Percentiles rank a stretch among this genome's conserved stretches.
phyloP scores from a whole-genome alignment of 2,797 vertebrate genomes.

The Falco peregrinus region DNA sequence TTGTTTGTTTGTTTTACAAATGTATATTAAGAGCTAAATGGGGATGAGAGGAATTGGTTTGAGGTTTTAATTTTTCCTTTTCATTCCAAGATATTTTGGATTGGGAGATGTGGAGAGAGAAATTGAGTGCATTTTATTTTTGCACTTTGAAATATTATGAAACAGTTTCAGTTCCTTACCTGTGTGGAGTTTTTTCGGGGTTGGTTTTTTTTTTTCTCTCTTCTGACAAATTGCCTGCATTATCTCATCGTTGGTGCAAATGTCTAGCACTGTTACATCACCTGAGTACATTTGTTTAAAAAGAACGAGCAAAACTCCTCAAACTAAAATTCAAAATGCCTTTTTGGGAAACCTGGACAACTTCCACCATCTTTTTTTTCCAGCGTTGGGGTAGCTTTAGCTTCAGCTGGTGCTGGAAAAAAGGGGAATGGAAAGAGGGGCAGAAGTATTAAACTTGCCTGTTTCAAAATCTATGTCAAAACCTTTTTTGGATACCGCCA shows the following conservation, averaged over 20 bases:
- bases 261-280: slow-evolving; percentile 22
- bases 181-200: neutral
- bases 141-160: slow-evolving; percentile 51
- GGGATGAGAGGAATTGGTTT: slow-evolving; percentile 11
- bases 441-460: neutral
- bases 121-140: slow-evolving; percentile 33
- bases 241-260: neutral
- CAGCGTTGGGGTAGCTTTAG: neutral
- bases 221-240: slow-evolving; percentile 41
- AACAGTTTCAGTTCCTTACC: slow-evolving; percentile 47
- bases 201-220: neutral
- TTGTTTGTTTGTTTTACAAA: neutral
- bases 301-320: neutral
- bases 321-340: neutral
- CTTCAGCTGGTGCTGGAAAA: neutral
- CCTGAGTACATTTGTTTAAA: neutral
- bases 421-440: neutral
- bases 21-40: slow-evolving; percentile 4
- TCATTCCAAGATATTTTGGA: slow-evolving; percentile 36
- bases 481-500: neutral
- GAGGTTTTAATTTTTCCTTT: neutral
- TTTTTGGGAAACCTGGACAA: neutral
- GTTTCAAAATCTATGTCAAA: neutral
- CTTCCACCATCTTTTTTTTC: neutral
- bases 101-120: neutral